phyloP scores from a whole-genome alignment of 2,113 vertebrate species.

The Nesospiza acunhae region DNA sequence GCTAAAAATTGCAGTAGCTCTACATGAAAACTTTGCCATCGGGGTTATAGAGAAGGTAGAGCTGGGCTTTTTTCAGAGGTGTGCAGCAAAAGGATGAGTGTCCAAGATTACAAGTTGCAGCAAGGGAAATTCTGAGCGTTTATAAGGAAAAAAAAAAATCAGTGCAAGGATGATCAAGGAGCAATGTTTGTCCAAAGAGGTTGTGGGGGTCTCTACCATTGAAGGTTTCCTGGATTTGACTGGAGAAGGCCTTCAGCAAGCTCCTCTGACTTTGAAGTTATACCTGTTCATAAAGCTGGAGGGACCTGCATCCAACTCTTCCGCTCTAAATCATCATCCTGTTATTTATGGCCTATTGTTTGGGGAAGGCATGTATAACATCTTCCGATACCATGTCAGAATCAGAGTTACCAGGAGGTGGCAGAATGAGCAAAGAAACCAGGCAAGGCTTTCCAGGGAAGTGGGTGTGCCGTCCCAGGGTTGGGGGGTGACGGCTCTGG shows the following conservation, averaged over 20 bases:
- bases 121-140: background rate
- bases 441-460: background rate
- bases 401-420: slow-evolving; percentile 61
- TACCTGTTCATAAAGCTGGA: background rate
- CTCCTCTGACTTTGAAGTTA: background rate
- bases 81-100: background rate
- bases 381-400: background rate
- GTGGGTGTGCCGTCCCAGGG: rapidly evolving
- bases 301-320: background rate
- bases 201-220: background rate
- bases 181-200: background rate
- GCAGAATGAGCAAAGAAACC: slow-evolving; percentile 35
- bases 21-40: background rate
- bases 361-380: rapidly evolving
- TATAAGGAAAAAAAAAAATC: background rate
- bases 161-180: background rate
- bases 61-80: background rate
- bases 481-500: background rate
- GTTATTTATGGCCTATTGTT: background rate
- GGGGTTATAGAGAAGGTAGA: background rate
- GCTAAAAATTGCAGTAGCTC: background rate
- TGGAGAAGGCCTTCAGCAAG: background rate
- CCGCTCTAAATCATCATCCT: background rate
- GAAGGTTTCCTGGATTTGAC: background rate
- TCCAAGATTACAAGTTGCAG: background rate